Evolutionary conservation across 1,140 invertebrate species (phyloP), one percentile per base, ranked within the genome.

Genomic region (Danaus melanippus): DNA sequence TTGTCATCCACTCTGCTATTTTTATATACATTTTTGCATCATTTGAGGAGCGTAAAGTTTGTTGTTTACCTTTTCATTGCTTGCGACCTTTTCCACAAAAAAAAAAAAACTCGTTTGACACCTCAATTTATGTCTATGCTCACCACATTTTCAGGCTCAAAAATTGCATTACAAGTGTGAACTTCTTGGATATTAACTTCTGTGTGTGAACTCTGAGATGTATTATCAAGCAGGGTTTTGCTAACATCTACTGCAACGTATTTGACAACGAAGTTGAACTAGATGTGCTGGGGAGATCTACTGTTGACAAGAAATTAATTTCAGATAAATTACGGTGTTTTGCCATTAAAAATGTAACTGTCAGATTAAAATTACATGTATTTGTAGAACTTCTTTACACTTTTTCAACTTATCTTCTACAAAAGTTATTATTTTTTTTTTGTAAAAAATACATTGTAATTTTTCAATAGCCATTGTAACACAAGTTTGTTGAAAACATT

Each of bases 341-440:
- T 54, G 58, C 51, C 58, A 60, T 54, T 46, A 60, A 50, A 54
- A 51, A 51, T 10, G 43, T 60, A 60, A n/a, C n/a, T n/a, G n/a
- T n/a, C n/a, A n/a, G n/a, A n/a, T 49, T 44, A 21, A 56, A 21
- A 49, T 56, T 17, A 56, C 39, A 48, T 46, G 53, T 49, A 56
- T n/a, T n/a, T 12, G 15, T 49, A 56, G 43, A 56, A 56, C 53
- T 56, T 56, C 5, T 17, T 56, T 11, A 43, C 53, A 56, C 32
- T 56, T 56, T 42, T 56, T 56, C 43, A 56, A 17, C 32, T 56
- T 56, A 42, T 49, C 53, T 21, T n/a, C 41, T n/a, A 49, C 46
- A n/a, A 56, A 56, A 57, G 21, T 17, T 57, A 57, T 57, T 51
- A 51, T 57, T 40, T 57, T 57, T 17, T 32, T 44, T 57, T 51